A percentile compares a stretch with the other conserved stretches of the same genome.
Conservation (phyloP, 2,888 invertebrate species). For the Antheraea yamamai region DNA sequence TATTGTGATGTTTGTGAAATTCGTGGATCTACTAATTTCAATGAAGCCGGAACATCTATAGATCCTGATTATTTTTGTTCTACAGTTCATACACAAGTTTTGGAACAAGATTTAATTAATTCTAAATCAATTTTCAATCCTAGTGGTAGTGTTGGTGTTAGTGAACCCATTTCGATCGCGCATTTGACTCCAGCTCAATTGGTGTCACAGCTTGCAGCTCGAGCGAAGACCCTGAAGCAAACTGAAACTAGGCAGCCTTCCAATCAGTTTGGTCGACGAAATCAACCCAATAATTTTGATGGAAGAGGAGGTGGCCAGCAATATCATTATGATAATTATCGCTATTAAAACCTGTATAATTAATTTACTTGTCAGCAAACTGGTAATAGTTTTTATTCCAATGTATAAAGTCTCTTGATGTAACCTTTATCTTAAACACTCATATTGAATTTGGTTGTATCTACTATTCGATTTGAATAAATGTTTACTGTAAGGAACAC, state of each 20-base stretch:
- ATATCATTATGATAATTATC: constrained; percentile 52
- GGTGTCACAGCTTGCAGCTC: constrained; percentile 72
- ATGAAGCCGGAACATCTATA: constrained; percentile 48
- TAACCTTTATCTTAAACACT: background rate
- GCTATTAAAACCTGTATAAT: constrained; percentile 9
- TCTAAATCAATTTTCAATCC: constrained; percentile 70
- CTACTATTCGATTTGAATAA: background rate
- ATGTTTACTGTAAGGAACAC: background rate
- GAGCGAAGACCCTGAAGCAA: constrained; percentile 72
- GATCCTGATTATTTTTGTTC: constrained; percentile 57
- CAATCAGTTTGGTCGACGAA: constrained; percentile 45
- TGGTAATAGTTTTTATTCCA: background rate
- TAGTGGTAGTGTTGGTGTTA: constrained; percentile 58
- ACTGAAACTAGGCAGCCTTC: constrained; percentile 40
- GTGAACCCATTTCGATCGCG: constrained; percentile 68
- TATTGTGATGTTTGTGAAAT: constrained; percentile 71
- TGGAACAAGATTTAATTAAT: constrained; percentile 67
- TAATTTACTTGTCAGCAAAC: background rate
- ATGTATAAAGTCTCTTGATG: background rate
- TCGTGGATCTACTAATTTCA: constrained; percentile 53
- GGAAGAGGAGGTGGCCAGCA: constrained; percentile 47
- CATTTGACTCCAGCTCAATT: constrained; percentile 76
- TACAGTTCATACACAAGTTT: constrained; percentile 69
- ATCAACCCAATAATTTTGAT: constrained; percentile 40
- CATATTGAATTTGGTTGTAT: background rate